phyloP scores from a whole-genome alignment of 1,140 invertebrate species.

The Ganaspis sp. region DNA sequence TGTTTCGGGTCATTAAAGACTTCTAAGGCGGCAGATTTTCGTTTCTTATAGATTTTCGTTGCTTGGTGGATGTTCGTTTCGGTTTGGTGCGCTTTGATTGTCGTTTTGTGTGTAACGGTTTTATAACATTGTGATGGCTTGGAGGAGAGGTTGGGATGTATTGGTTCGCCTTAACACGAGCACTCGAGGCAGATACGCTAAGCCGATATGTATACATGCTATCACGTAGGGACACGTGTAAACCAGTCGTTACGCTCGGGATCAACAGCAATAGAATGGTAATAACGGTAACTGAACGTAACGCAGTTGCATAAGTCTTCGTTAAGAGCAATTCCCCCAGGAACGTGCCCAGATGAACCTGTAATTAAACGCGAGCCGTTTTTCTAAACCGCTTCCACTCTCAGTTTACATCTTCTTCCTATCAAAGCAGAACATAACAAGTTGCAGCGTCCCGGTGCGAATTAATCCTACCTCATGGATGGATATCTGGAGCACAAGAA shows the following conservation, averaged over 20 bases:
- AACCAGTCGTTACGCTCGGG: constrained; percentile 56
- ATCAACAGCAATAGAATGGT: constrained; percentile 58
- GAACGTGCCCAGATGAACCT: neutral
- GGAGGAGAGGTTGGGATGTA: neutral
- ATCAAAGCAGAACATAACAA: neutral
- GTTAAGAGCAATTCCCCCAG: neutral
- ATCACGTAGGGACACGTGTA: constrained; percentile 58
- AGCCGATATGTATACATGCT: constrained; percentile 51
- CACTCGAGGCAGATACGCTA: constrained; percentile 50
- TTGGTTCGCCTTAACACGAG: constrained; percentile 1
- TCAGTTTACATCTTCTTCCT: neutral
- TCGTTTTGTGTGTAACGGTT: neutral
- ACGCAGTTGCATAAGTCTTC: constrained; percentile 38
- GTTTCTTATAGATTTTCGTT: too few relatives aligned
- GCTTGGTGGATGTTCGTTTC: neutral
- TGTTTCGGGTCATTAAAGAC: too few relatives aligned
- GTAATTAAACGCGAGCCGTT: neutral
- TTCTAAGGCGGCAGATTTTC: too few relatives aligned
- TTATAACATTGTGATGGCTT: neutral
- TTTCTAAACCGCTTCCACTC: neutral
- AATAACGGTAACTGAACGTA: constrained; percentile 57
- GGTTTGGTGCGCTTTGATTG: neutral
- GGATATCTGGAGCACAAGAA: neutral
- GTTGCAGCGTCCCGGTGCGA: neutral
- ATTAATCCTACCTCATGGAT: neutral